phyloP scores from a whole-genome alignment of 2,113 vertebrate genomes.

The Pleuronectes platessa region DNA sequence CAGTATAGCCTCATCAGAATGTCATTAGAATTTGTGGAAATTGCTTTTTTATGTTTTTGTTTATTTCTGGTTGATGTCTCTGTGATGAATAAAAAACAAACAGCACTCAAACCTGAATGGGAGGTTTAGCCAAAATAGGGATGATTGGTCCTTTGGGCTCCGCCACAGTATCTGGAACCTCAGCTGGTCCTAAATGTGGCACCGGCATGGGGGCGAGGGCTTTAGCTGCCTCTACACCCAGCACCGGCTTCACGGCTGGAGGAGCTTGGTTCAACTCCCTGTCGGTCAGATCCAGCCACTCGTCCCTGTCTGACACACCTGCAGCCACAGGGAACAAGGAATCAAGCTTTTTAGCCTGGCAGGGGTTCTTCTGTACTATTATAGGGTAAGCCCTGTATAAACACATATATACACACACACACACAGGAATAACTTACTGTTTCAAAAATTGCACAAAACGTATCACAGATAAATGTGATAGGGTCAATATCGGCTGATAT shows the following conservation, averaged over 20 bases:
- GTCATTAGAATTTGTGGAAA: not conserved
- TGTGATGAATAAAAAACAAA: not conserved
- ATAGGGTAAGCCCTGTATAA: no score
- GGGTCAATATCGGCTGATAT: no score
- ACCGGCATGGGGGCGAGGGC: constrained; percentile 32
- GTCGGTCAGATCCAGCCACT: constrained; percentile 73
- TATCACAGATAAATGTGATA: no score
- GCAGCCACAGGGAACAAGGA: not conserved
- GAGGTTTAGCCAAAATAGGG: constrained; percentile 67
- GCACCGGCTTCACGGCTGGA: constrained; percentile 71
- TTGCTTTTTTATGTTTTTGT: not conserved
- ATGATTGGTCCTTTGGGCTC: constrained; percentile 61
- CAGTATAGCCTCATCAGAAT: no score
- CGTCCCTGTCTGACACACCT: constrained; percentile 80
- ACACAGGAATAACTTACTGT: no score
- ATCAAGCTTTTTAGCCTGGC: not conserved
- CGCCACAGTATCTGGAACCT: constrained; percentile 27
- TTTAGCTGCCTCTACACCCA: constrained; percentile 31
- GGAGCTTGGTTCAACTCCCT: constrained; percentile 78
- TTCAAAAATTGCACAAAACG: no score
- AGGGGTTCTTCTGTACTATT: no score
- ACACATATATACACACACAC: no score
- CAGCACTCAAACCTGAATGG: constrained; percentile 65
- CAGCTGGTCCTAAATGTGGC: constrained; percentile 40
- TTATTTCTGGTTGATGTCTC: no score